These are phyloP conservation scores for Deroplatys truncata DNA, from an alignment of 2,888 invertebrate genomes.

Conservation along the genomic window DNA sequence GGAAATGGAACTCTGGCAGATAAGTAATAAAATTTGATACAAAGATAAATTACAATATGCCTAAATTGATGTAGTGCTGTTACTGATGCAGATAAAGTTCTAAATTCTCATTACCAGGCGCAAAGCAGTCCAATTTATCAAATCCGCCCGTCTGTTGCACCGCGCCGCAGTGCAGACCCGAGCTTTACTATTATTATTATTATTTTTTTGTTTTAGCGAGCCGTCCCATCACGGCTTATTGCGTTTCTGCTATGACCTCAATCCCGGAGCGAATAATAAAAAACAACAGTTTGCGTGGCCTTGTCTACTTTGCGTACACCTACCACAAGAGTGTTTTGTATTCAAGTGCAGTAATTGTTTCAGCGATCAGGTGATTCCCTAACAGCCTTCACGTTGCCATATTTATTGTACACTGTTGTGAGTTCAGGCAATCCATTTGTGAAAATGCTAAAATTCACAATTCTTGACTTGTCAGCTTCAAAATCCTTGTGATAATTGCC, in stretches of 20 bases:
- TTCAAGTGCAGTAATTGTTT: not conserved
- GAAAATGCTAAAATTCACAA: no score
- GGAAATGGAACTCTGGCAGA: not conserved
- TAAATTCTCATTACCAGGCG: not conserved
- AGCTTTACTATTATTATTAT: not conserved
- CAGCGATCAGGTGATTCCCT: no score
- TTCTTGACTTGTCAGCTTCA: no score
- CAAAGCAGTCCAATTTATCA: not conserved
- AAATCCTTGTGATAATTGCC: no score
- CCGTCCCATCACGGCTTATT: not conserved
- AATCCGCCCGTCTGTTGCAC: not conserved
- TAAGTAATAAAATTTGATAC: not conserved
- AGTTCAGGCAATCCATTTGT: no score
- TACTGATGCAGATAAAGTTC: not conserved
- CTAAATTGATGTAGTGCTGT: not conserved
- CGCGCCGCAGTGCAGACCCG: not conserved
- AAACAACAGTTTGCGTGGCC: not conserved
- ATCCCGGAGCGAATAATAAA: not conserved
- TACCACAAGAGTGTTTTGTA: not conserved
- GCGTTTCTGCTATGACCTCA: slow-evolving; percentile 10
- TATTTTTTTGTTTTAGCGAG: not conserved
- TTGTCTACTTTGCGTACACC: not conserved
- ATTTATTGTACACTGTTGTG: no score
- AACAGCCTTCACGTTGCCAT: no score
- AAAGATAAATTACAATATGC: not conserved